phyloP scores from a whole-genome alignment of 92 coral and sea anemone species.

The Umimayanthus kanabou region DNA sequence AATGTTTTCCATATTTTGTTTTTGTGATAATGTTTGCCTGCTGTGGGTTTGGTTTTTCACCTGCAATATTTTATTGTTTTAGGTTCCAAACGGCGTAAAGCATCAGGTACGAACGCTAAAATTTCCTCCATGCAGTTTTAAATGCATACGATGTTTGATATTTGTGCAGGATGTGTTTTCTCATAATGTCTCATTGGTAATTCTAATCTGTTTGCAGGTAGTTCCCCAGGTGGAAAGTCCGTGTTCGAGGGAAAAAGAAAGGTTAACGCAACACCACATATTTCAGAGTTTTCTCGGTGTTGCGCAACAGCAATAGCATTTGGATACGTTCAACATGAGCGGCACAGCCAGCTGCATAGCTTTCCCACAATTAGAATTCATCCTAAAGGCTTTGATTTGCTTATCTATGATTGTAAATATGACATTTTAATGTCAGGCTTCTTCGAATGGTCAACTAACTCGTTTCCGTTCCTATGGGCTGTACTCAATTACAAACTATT shows the following conservation, averaged over 20 bases:
- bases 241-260: conserved; percentile 42
- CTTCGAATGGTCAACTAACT: conserved; percentile 19
- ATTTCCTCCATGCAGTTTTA: too few relatives aligned
- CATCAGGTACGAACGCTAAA: too few relatives aligned
- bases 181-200: neutral
- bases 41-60: too few relatives aligned
- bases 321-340: conserved; percentile 44
- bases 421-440: conserved; percentile 37
- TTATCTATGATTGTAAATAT: conserved; percentile 34
- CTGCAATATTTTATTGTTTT: too few relatives aligned
- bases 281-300: conserved; percentile 37
- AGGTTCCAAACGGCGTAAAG: too few relatives aligned
- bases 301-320: conserved; percentile 55
- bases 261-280: conserved; percentile 15
- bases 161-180: too few relatives aligned
- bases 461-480: conserved; percentile 39
- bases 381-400: conserved; percentile 30
- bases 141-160: too few relatives aligned
- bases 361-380: conserved; percentile 50
- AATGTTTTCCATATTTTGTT: too few relatives aligned
- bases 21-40: too few relatives aligned
- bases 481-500: conserved; percentile 43
- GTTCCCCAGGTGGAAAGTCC: conserved; percentile 42
- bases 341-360: conserved; percentile 45
- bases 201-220: conserved; percentile 51